phyloP scores from a whole-genome alignment of 2,797 vertebrate species.

The Gadopsis bispinosus region DNA sequence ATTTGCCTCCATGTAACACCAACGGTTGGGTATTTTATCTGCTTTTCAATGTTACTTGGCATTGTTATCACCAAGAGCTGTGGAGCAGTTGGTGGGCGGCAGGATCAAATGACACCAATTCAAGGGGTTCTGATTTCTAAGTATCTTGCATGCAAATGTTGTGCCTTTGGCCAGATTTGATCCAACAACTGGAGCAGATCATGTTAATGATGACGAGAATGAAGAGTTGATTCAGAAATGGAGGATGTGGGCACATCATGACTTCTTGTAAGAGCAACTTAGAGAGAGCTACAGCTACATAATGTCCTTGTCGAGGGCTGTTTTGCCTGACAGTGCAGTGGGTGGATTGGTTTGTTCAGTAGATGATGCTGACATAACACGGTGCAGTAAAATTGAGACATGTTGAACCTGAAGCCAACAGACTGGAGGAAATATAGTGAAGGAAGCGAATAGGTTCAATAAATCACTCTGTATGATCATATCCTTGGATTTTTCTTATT shows the following conservation, averaged over 20 bases:
- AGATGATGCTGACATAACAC: neutral
- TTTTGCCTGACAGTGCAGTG: slow-evolving; percentile 8
- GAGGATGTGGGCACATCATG: neutral
- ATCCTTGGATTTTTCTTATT: neutral
- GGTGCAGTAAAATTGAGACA: neutral
- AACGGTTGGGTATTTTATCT: slow-evolving; percentile 13
- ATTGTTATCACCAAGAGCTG: neutral
- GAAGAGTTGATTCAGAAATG: slow-evolving; percentile 1
- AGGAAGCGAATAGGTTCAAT: neutral
- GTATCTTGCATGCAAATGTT: slow-evolving; percentile 17
- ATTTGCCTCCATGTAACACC: slow-evolving; percentile 26
- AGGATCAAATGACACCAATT: slow-evolving; percentile 32
- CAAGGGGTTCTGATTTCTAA: slow-evolving; percentile 17
- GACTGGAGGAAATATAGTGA: neutral
- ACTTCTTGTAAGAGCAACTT: neutral
- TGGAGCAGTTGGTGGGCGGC: slow-evolving; percentile 26
- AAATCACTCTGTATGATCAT: neutral
- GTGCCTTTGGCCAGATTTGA: slow-evolving; percentile 19
- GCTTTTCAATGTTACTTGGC: slow-evolving; percentile 27
- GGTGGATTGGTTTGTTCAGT: slow-evolving; percentile 9
- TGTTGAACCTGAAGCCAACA: neutral
- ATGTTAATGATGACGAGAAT: slow-evolving; percentile 1
- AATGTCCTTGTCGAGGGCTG: neutral
- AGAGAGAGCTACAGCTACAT: neutral
- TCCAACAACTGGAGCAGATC: slow-evolving; percentile 20